Base-by-base conservation (phyloP, 2,113 vertebrate species). In the Carassius gibelio region DNA sequence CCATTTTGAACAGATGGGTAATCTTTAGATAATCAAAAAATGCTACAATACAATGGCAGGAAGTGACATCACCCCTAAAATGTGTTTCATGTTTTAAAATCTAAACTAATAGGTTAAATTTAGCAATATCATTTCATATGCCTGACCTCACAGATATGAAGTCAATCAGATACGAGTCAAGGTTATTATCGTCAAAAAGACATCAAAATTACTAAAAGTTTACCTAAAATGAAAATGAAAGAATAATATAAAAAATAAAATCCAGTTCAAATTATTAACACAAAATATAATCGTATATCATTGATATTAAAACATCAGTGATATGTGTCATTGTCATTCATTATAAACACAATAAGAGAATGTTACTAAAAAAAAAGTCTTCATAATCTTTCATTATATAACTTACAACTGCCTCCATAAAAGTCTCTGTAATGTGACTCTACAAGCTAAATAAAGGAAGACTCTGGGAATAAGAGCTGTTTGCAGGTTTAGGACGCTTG, bases 401-500 rank as follows among this genome's bases (percentile, higher is more conserved):
- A 26, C 19, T 34, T 66, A 30, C 26, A 15, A 34, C 14, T 14
- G 14, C 34, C 68, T 71, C 21, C 21, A 42, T 38, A 52, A 52
- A 15, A 15, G 50, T 4, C 4, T 52, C 50, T 52, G 14, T 50
- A 50, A 50, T 48, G 11, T 34, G 26, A 68, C 7, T 69, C 66
- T 36, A 21, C 26, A 26, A 26, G 26, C 26, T 26, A 26, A 26
- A 21, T 10, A 21, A 59, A 34, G 0, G 0, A 36, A 38, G 8
- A 9, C 3, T 69, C 4, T 23, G n/a, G 23, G 14, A 15, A 15
- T 36, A 26, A n/a, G 23, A 81, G n/a, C 26, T 57, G 13, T 80
- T 85, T 79, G 34, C 38, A 62, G 50, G 34, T 83, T 75, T 71
- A 23, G 15, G 82, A 74, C 59, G 69, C 62, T 81, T 15, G 26